Conservation (phyloP, 2,888 invertebrate genomes). For the Scaptomyza parva region DNA sequence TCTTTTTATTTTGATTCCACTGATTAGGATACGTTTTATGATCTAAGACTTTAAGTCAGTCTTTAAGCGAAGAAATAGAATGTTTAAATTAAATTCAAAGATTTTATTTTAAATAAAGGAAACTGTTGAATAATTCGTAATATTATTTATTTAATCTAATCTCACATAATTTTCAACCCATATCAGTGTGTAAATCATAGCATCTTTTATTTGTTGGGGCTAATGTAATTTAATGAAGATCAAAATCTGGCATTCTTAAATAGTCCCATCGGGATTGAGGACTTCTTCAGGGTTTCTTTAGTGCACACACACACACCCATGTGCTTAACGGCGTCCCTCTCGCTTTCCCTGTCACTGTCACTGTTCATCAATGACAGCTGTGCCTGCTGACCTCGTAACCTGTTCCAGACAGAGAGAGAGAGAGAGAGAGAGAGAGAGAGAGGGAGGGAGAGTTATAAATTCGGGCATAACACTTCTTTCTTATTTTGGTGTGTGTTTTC, state of each 20-base stretch:
- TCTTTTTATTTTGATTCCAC: not conserved
- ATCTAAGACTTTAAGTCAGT: not conserved
- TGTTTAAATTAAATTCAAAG: no score
- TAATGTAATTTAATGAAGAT: not conserved
- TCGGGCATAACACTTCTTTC: not conserved
- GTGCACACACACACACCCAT: constrained; percentile 6
- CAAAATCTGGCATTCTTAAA: constrained; percentile 8
- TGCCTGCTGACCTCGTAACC: constrained; percentile 35
- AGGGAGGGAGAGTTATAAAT: no score
- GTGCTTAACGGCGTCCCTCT: constrained; percentile 15
- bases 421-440: no score
- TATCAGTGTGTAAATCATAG: not conserved
- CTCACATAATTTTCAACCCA: not conserved
- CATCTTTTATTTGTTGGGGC: not conserved
- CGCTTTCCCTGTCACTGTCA: no score
- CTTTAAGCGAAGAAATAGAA: no score
- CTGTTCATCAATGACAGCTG: constrained; percentile 37
- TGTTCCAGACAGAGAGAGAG: not conserved
- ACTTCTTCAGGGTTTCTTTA: not conserved
- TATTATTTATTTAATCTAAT: not conserved
- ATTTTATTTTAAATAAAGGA: not conserved
- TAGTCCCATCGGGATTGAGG: not conserved
- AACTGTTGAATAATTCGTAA: no score
- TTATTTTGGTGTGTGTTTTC: not conserved
- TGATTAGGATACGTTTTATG: not conserved